Conservation (phyloP, 2,888 invertebrate species). For the Drosophila crucigera region DNA sequence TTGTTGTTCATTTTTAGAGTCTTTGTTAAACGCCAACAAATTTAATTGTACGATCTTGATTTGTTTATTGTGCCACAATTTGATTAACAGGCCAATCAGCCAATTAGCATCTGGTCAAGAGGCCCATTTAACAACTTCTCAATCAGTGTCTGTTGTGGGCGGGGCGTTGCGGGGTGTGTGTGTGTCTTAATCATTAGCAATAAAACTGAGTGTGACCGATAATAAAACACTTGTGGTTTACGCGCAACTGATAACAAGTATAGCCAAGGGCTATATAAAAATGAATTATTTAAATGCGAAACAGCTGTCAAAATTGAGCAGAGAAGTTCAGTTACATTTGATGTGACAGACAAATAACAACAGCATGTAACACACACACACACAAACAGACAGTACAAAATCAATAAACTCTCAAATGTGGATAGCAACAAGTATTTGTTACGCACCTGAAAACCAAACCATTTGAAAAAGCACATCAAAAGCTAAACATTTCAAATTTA, state of each 20-base stretch:
- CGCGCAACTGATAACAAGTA: constrained; percentile 9
- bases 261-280: constrained; percentile 5
- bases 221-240: constrained; percentile 28
- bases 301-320: constrained; percentile 19
- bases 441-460: neutral
- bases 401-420: constrained; percentile 18
- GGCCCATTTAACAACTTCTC: constrained; percentile 11
- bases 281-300: neutral
- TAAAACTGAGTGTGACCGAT: constrained; percentile 39
- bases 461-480: neutral
- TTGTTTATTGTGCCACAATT: constrained; percentile 18
- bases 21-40: constrained; percentile 9
- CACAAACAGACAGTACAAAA: constrained; percentile 10
- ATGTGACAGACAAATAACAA: neutral
- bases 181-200: constrained; percentile 34
- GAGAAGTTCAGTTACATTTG: neutral
- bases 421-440: constrained; percentile 34
- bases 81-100: constrained; percentile 55
- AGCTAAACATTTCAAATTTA: neutral
- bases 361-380: neutral
- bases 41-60: constrained; percentile 6
- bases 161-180: neutral
- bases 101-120: constrained; percentile 56
- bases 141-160: neutral
- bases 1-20: neutral